Conservation (phyloP, 1,140 invertebrate genomes). For the Asbolus verrucosus region DNA sequence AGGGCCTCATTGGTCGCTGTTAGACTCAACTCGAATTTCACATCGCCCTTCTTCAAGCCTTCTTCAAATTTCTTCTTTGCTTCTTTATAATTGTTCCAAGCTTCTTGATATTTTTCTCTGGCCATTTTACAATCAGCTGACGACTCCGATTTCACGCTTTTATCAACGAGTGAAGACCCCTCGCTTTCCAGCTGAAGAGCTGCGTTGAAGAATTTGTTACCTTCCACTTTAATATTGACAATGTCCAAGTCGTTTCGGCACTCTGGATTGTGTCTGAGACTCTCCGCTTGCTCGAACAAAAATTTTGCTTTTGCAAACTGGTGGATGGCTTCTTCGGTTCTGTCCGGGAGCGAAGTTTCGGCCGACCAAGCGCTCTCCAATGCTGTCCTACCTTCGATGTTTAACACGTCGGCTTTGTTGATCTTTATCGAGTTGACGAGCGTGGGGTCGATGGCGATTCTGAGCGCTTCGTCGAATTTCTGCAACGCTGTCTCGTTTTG, state of each 20-base stretch:
- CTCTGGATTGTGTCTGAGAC: neutral
- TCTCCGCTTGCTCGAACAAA: slow-evolving; percentile 7
- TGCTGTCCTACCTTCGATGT: neutral
- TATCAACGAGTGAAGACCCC: neutral
- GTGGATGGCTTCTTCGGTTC: slow-evolving; percentile 6
- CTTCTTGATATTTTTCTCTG: neutral
- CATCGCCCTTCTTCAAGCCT: neutral
- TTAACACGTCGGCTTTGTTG: slow-evolving; percentile 5
- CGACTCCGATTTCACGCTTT: neutral
- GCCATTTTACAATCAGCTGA: neutral
- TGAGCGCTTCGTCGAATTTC: slow-evolving; percentile 9
- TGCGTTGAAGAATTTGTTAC: neutral
- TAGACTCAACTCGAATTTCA: neutral
- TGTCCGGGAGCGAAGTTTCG: neutral
- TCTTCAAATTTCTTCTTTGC: neutral
- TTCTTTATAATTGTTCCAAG: slow-evolving; percentile 13
- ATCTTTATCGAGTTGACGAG: neutral
- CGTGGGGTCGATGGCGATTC: neutral
- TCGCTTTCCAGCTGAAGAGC: slow-evolving; percentile 2
- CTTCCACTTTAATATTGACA: neutral
- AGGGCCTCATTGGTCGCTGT: neutral
- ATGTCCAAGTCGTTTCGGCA: neutral
- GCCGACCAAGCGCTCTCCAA: neutral
- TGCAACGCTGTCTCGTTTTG: neutral
- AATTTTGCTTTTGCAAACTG: slow-evolving; percentile 9